These are phyloP conservation scores for western clawed frog (Xenopus tropicalis) DNA, from an alignment of 2,113 vertebrate genomes.

Conservation along the genomic window UCB_Xtro_10.0 CM004444.2:135265001-135265500, in stretches of 20 bases:
- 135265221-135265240: constrained; percentile 49
- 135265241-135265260: constrained; percentile 40
- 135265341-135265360: constrained; percentile 47
- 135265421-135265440: neutral
- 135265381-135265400: constrained; percentile 4
- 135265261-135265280: constrained; percentile 45
- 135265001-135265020: constrained; percentile 27
- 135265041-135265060: constrained; percentile 33
- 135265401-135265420: neutral
- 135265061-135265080: constrained; percentile 38
- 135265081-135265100: constrained; percentile 37
- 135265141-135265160: constrained; percentile 52
- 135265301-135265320: constrained; percentile 46
- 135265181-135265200: constrained; percentile 52
- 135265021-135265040: constrained; percentile 42
- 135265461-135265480: too few species aligned
- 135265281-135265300: constrained; percentile 38
- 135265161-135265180: constrained; percentile 55
- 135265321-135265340: constrained; percentile 37
- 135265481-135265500: too few species aligned
- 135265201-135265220: constrained; percentile 53
- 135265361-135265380: constrained; percentile 19
- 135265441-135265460: too few species aligned
- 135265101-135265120: constrained; percentile 37
- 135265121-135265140: constrained; percentile 48